phyloP scores from a whole-genome alignment of 1,140 invertebrate species.

The Ladona fulva region DNA sequence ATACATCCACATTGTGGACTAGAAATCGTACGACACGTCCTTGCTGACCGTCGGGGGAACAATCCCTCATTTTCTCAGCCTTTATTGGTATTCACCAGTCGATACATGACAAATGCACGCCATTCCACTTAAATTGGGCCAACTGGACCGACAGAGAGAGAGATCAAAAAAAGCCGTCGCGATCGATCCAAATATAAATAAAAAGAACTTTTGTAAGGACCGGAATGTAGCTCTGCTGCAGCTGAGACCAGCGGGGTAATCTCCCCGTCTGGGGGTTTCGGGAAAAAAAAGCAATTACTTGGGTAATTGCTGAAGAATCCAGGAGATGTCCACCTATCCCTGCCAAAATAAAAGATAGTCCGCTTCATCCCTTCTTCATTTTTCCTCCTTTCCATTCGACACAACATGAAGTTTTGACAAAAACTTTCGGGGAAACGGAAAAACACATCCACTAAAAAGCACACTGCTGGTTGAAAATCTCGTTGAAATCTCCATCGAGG shows the following conservation, averaged over 20 bases:
- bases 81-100: background rate
- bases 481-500: too few species aligned
- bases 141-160: background rate
- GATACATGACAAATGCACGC: background rate
- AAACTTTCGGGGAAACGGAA: too few species aligned
- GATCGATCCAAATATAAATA: background rate
- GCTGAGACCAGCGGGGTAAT: background rate
- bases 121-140: background rate
- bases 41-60: background rate
- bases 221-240: background rate
- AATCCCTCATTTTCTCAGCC: background rate
- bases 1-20: background rate
- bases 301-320: background rate
- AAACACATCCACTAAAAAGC: too few species aligned
- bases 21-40: too few species aligned
- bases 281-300: background rate
- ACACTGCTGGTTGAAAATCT: too few species aligned
- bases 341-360: too few species aligned
- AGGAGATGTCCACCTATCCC: background rate
- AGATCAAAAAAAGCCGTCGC: background rate
- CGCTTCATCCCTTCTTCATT: too few species aligned
- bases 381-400: too few species aligned
- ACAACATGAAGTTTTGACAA: too few species aligned
- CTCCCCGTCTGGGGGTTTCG: too few species aligned
- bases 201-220: background rate